Percentiles rank a stretch among this genome's conserved stretches.
Evolutionary conservation across 2,797 vertebrate species (phyloP).

Genomic region (Chromis chromis): DNA sequence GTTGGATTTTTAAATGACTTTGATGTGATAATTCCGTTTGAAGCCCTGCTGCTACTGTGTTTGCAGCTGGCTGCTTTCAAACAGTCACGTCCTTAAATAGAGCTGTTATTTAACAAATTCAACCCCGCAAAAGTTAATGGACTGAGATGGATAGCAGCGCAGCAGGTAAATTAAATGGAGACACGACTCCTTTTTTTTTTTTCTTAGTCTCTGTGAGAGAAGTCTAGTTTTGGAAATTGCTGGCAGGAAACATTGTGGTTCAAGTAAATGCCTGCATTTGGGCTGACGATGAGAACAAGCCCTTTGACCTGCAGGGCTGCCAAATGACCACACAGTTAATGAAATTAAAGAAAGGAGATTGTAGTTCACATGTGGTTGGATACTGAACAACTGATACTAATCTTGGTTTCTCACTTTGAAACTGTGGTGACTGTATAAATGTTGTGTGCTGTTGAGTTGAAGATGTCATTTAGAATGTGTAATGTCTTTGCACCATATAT

Average conservation of each 20-base stretch:
- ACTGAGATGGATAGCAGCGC: constrained; percentile 54
- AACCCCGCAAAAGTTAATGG: constrained; percentile 40
- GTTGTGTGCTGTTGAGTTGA: too few relatives aligned
- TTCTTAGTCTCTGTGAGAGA: constrained; percentile 1
- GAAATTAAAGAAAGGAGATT: too few relatives aligned
- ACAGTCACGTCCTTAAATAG: constrained; percentile 44
- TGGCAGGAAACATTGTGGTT: not conserved
- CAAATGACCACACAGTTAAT: not conserved
- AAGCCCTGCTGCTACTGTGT: constrained; percentile 25
- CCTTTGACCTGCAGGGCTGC: constrained; percentile 4
- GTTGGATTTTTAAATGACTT: constrained; percentile 49
- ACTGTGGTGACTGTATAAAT: too few relatives aligned
- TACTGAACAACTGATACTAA: too few relatives aligned
- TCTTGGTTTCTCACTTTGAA: too few relatives aligned
- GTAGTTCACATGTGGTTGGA: too few relatives aligned
- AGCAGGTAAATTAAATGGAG: constrained; percentile 46
- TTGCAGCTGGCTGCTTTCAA: constrained; percentile 50
- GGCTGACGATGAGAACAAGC: constrained; percentile 6
- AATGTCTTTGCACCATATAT: too few relatives aligned
- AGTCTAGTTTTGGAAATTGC: constrained; percentile 26
- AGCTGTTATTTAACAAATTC: constrained; percentile 56
- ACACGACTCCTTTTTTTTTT: not conserved
- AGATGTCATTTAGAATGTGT: too few relatives aligned
- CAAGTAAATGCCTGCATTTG: not conserved
- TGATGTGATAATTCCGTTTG: constrained; percentile 55